Percentiles rank a stretch among this genome's conserved stretches.
phyloP scores from a whole-genome alignment of 2,797 vertebrate genomes.

The Karalla daura region DNA sequence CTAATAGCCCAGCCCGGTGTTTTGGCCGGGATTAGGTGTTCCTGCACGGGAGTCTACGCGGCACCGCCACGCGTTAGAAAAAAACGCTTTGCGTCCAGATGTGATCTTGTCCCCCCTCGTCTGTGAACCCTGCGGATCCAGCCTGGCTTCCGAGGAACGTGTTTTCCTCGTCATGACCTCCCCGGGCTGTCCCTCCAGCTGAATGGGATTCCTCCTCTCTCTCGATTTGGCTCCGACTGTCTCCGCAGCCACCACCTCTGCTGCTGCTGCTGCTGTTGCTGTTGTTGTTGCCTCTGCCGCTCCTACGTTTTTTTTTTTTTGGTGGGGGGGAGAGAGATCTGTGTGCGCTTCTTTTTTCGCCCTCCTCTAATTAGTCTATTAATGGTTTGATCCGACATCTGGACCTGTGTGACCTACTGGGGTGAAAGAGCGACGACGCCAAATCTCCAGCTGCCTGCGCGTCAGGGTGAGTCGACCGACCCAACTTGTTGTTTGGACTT shows the following conservation, averaged over 20 bases:
- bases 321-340: too few species aligned
- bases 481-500: conserved; percentile 66
- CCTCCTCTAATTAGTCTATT: conserved; percentile 1
- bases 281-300: too few species aligned
- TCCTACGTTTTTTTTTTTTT: too few species aligned
- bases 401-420: conserved; percentile 35
- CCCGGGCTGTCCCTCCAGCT: conserved; percentile 66
- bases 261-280: too few species aligned
- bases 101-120: too few species aligned
- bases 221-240: conserved; percentile 43
- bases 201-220: conserved; percentile 70
- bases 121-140: too few species aligned
- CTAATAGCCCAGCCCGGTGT: conserved; percentile 59
- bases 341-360: conserved; percentile 1
- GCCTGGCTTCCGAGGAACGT: too few species aligned
- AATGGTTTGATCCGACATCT: conserved; percentile 54
- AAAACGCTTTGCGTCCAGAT: neutral
- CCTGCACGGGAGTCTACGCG: neutral
- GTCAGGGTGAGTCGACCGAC: conserved; percentile 68
- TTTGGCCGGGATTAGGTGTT: conserved; percentile 64
- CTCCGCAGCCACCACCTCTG: conserved; percentile 4
- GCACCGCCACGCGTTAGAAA: neutral
- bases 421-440: conserved; percentile 48
- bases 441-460: conserved; percentile 54
- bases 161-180: conserved; percentile 73